Evolutionary conservation across 2,113 vertebrate species (phyloP).

Genomic region (Mesoclemmys tuberculata): DNA sequence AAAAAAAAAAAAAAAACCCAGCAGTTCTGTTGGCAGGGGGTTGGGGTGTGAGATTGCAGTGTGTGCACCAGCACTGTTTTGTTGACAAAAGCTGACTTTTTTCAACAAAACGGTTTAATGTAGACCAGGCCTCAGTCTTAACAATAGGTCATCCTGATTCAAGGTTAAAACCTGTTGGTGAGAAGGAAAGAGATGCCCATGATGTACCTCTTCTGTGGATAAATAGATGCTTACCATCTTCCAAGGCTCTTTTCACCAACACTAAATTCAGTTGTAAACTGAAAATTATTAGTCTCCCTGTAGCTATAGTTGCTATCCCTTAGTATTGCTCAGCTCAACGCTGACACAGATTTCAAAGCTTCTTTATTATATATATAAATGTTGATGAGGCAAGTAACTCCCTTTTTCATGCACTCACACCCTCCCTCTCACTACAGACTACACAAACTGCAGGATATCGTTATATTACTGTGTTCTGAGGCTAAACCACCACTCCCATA

Average conservation of each 20-base stretch:
- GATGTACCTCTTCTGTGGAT: not conserved
- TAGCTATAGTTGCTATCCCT: conserved; percentile 1
- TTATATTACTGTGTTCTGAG: not conserved
- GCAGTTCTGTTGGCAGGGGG: no score
- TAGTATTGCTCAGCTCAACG: not conserved
- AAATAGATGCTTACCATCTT: not conserved
- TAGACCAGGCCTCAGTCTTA: not conserved
- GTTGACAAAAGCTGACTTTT: no score
- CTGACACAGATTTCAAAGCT: conserved; percentile 34
- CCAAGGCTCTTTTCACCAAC: not conserved
- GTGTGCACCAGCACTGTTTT: no score
- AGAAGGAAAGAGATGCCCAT: not conserved
- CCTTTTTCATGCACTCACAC: not conserved
- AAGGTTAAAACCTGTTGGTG: not conserved
- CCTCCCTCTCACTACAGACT: not conserved
- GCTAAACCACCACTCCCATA: not conserved
- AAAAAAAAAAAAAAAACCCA: no score
- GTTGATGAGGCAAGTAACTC: not conserved
- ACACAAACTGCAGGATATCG: no score
- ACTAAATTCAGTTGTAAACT: not conserved
- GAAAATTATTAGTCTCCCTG: not conserved
- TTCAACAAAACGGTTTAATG: no score
- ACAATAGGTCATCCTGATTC: not conserved
- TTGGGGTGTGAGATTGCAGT: no score
- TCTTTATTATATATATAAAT: not conserved